A percentile compares a stretch with the other conserved stretches of the same genome.
These are phyloP conservation scores for Aspidapion aeneum DNA, from an alignment of 2,888 invertebrate genomes.

Conservation along the genomic window DNA sequence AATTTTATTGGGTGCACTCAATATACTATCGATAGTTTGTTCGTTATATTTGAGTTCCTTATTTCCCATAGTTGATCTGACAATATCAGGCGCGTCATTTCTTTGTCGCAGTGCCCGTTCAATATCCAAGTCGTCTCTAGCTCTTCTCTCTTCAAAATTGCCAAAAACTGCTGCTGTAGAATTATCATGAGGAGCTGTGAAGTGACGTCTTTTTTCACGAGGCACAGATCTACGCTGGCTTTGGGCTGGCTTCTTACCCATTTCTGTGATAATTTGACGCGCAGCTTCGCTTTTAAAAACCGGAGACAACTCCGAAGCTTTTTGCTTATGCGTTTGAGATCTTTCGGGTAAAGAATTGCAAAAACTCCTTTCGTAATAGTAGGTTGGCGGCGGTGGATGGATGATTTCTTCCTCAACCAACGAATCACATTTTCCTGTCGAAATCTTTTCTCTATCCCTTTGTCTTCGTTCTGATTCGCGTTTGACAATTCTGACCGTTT, in stretches of 20 bases:
- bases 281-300: conserved; percentile 87
- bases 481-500: conserved; percentile 92
- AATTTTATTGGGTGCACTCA: conserved; percentile 87
- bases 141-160: conserved; percentile 51
- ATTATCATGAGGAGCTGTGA: conserved; percentile 73
- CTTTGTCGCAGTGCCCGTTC: conserved; percentile 74
- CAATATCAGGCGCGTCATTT: conserved; percentile 81
- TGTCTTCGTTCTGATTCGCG: conserved; percentile 85
- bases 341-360: conserved; percentile 31
- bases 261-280: conserved; percentile 80
- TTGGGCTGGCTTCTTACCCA: conserved; percentile 51
- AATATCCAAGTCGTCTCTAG: conserved; percentile 84
- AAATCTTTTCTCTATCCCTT: conserved; percentile 69
- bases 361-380: conserved; percentile 30
- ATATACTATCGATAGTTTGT: conserved; percentile 80
- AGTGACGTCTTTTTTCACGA: conserved; percentile 79
- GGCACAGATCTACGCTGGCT: conserved; percentile 65
- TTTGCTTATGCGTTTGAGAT: conserved; percentile 34
- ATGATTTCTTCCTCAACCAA: conserved; percentile 46
- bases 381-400: conserved; percentile 25
- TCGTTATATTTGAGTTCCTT: conserved; percentile 68
- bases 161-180: conserved; percentile 28
- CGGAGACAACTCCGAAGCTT: conserved; percentile 65
- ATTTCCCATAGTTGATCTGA: conserved; percentile 71
- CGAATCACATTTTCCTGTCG: conserved; percentile 43